Evolutionary conservation across 2,113 vertebrate species (phyloP).

Genomic region (Cariama cristata): DNA sequence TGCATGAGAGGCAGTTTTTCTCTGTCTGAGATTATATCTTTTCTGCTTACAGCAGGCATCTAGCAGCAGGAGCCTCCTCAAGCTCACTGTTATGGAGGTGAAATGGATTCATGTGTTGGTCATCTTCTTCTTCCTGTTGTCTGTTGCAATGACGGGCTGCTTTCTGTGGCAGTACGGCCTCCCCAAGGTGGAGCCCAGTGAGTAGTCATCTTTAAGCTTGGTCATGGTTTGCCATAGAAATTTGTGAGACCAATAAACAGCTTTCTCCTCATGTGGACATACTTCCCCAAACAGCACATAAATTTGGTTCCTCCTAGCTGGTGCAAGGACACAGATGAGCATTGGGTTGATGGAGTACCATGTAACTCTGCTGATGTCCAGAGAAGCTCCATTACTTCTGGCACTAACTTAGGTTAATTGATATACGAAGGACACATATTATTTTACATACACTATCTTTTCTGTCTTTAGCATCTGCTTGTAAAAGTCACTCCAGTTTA

Average conservation of each 20-base stretch:
- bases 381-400: neutral
- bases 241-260: neutral
- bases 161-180: conserved; percentile 89
- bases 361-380: neutral
- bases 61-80: conserved; percentile 60
- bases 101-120: conserved; percentile 80
- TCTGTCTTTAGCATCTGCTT: neutral
- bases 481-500: neutral
- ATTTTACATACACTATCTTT: neutral
- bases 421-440: neutral
- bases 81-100: conserved; percentile 70
- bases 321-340: neutral
- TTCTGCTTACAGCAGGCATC: conserved; percentile 11
- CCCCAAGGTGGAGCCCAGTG: conserved; percentile 77
- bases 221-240: neutral
- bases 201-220: neutral
- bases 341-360: neutral
- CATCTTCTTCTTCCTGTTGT: conserved; percentile 83
- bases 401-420: neutral
- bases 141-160: conserved; percentile 84
- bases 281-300: neutral
- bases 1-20: neutral
- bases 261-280: neutral
- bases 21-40: neutral
- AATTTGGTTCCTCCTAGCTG: neutral